These are phyloP conservation scores for Sphyrna mokarran DNA, from an alignment of 2,113 vertebrate genomes.

Conservation along the genomic window DNA sequence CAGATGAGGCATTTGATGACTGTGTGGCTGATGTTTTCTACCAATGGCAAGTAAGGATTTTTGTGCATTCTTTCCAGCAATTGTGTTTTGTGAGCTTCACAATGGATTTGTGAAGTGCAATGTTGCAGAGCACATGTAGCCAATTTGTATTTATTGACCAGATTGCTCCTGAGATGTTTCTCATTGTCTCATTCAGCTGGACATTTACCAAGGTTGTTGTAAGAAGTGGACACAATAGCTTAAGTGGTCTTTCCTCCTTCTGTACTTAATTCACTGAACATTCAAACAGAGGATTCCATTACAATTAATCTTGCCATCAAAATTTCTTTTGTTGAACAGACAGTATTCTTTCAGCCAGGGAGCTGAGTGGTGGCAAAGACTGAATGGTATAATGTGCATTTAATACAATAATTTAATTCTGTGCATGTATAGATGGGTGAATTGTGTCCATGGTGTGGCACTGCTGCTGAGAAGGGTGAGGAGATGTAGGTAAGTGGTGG, in stretches of 20 bases:
- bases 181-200: too few relatives aligned
- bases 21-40: too few relatives aligned
- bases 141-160: too few relatives aligned
- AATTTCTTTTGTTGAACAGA: background rate
- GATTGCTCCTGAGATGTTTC: too few relatives aligned
- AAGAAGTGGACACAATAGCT: background rate
- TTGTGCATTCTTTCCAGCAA: too few relatives aligned
- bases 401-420: background rate
- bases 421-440: background rate
- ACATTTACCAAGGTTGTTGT: background rate
- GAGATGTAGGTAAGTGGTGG: background rate
- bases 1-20: too few relatives aligned
- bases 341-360: background rate
- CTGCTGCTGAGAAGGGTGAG: background rate
- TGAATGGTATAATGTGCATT: background rate
- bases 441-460: background rate
- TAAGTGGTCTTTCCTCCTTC: background rate
- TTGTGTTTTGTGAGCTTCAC: too few relatives aligned
- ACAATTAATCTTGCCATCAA: background rate
- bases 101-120: too few relatives aligned
- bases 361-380: background rate
- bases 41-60: too few relatives aligned
- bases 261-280: background rate
- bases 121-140: too few relatives aligned
- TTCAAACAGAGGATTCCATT: background rate